Base-by-base conservation (phyloP, 2,888 invertebrate species). In the Acronicta aceris region DNA sequence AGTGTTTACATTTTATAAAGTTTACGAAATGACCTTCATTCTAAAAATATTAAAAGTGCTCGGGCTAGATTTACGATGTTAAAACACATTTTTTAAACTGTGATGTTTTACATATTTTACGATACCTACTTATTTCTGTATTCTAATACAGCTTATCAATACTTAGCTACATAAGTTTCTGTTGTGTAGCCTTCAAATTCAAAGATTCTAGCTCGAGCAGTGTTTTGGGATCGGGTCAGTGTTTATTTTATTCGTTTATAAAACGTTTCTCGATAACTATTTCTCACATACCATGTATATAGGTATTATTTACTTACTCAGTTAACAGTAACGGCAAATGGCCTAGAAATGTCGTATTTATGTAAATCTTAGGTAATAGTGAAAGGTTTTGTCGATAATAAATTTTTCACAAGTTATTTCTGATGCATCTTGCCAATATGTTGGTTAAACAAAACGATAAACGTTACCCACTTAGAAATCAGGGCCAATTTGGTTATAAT, bases 1-100 rank as follows among this genome's bases (percentile, higher is more conserved):
- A 25, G 36, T 47, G 13, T 40, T 60, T 6, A 45, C 16, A 36
- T 51, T 21, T 48, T 42, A 43, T 48, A 66, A 71, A 66, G 56
- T 48, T 65, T 50, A 66, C 8, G 12, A 33, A 33, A 21, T 51
- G 42, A 47, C 66, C 50, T 66, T 52, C 1, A 13, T 0, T 56
- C 56, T 64, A 40, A 51, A 47, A 48, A 56, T 40, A 56, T 48
- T 13, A 1, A 25, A 50, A 42, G 36, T 33, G 62, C 33, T 55
- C 41, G 10, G 42, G 9, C 15, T 51, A 27, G 33, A 16, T 47
- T 46, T 46, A 30, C n/a, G 30, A 27, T 45, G 7, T 27, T 25
- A 9, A 9, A 9, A 30, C 9, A 9, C 9, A 7, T 30, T 30
- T 30, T 9, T 30, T 9, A 27, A 21, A 21, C n/a, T 21, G 21